These are phyloP conservation scores for Drosophila novamexicana DNA, from an alignment of 1,140 invertebrate genomes.

Conservation along the genomic window DNA sequence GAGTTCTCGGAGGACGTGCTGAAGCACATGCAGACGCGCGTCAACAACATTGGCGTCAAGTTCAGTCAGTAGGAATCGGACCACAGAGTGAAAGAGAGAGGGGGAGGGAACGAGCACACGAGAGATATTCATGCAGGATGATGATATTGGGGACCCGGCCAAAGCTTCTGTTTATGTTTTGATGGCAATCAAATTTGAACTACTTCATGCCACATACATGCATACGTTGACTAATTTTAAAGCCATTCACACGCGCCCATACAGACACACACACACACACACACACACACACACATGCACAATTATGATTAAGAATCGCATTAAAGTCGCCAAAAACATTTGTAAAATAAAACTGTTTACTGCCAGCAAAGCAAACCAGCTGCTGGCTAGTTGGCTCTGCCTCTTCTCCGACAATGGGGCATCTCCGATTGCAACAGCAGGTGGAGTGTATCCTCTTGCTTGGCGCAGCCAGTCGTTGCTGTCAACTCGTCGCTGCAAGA, in stretches of 20 bases:
- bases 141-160: conserved; percentile 12
- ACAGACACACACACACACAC: conserved; percentile 5
- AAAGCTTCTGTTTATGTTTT: conserved; percentile 33
- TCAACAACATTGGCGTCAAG: conserved; percentile 88
- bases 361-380: conserved; percentile 34
- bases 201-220: neutral
- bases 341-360: conserved; percentile 77
- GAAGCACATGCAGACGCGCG: conserved; percentile 88
- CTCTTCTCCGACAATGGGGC: neutral
- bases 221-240: conserved; percentile 72
- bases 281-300: conserved; percentile 8
- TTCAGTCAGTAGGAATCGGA: conserved; percentile 81
- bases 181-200: conserved; percentile 22
- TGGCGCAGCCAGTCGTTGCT: conserved; percentile 18
- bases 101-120: neutral
- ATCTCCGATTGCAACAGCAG: conserved; percentile 41
- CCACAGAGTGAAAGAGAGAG: neutral
- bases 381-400: conserved; percentile 13
- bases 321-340: conserved; percentile 73
- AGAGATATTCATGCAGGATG: neutral
- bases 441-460: conserved; percentile 11
- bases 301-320: conserved; percentile 70
- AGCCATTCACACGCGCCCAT: conserved; percentile 17
- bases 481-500: conserved; percentile 28
- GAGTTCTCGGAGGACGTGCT: conserved; percentile 93